These are phyloP conservation scores for Tricholaema leucomelas DNA, from an alignment of 2,113 vertebrate genomes.

Conservation along the genomic window DNA sequence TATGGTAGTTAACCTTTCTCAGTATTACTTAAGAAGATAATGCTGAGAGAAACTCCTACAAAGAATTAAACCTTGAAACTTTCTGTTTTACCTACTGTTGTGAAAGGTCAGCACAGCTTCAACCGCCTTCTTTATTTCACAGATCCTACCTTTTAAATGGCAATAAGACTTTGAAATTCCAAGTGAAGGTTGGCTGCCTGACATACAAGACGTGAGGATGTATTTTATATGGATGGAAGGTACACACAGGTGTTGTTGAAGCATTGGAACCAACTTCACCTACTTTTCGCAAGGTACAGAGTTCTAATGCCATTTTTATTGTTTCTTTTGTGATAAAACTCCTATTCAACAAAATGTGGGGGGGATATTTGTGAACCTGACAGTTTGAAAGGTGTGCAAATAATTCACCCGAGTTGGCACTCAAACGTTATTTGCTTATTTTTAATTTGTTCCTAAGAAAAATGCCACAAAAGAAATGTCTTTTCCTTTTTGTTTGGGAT, in stretches of 20 bases:
- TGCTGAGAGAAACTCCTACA: background rate
- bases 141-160: background rate
- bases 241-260: background rate
- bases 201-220: background rate
- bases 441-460: background rate
- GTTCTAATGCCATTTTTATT: background rate
- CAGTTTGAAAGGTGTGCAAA: background rate
- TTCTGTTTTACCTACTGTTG: background rate
- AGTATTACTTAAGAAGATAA: constrained; percentile 48
- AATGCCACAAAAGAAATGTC: background rate
- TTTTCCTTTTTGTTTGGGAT: background rate
- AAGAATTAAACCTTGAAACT: constrained; percentile 2
- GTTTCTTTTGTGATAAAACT: background rate
- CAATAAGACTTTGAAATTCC: background rate
- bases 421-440: background rate
- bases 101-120: background rate
- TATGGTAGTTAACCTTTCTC: constrained; percentile 49
- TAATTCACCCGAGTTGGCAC: background rate
- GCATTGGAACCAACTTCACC: background rate
- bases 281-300: background rate
- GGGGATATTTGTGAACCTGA: background rate
- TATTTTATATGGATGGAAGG: background rate
- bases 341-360: background rate
- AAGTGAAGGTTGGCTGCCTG: background rate
- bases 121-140: background rate